Percentiles rank a stretch among this genome's conserved stretches.
These are phyloP conservation scores for Palythoa grandiflora DNA, from an alignment of 92 coral and sea anemone species.

Conservation along the genomic window DNA sequence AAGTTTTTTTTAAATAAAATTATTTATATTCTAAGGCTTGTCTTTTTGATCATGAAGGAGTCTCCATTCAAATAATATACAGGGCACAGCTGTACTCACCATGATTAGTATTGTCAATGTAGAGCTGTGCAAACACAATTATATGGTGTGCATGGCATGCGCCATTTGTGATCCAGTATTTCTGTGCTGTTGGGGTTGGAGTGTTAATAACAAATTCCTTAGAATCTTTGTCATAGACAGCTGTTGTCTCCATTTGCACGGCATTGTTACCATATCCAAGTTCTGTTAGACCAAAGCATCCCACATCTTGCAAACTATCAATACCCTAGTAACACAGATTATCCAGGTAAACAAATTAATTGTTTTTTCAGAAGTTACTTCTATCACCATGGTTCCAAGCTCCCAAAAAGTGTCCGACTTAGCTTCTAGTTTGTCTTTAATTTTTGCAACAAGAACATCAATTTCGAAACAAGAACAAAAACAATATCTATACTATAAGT, in stretches of 20 bases:
- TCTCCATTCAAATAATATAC: too few relatives aligned
- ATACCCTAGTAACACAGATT: slow-evolving; percentile 57
- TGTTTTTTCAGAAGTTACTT: too few relatives aligned
- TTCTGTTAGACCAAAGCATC: slow-evolving; percentile 91
- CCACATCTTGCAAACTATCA: slow-evolving; percentile 86
- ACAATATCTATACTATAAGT: too few relatives aligned
- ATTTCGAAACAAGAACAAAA: too few relatives aligned
- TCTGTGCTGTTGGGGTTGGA: slow-evolving; percentile 83
- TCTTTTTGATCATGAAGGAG: too few relatives aligned
- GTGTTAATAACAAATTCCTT: slow-evolving; percentile 81
- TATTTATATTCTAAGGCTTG: too few relatives aligned
- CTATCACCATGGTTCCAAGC: too few relatives aligned
- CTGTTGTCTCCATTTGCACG: slow-evolving; percentile 92
- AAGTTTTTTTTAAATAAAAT: too few relatives aligned
- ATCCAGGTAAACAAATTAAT: too few relatives aligned
- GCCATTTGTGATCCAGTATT: slow-evolving; percentile 92
- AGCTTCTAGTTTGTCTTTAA: too few relatives aligned
- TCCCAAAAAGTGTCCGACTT: too few relatives aligned
- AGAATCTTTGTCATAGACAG: slow-evolving; percentile 74
- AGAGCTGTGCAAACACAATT: slow-evolving; percentile 85
- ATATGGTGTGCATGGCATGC: slow-evolving; percentile 88
- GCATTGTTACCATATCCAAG: slow-evolving; percentile 96
- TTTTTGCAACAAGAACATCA: too few relatives aligned
- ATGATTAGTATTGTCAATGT: slow-evolving; percentile 70
- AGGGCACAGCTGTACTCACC: slow-evolving; percentile 49